Conservation (phyloP, 2,888 invertebrate genomes). For the Venusia cambrica region DNA sequence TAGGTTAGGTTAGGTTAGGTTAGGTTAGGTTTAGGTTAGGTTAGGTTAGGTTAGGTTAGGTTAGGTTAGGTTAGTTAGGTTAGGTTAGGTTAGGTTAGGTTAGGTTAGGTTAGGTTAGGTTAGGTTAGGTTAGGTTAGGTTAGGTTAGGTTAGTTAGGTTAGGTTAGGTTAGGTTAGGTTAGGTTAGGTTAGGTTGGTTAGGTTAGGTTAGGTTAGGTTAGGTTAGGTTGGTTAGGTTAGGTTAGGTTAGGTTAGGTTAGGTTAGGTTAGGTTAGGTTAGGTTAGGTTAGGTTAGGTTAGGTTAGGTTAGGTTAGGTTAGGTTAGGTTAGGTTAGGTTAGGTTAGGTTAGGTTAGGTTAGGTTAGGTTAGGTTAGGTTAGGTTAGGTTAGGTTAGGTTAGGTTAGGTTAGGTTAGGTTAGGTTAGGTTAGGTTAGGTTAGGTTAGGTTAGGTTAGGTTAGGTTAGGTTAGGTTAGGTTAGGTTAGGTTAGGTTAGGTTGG, state of each 20-base stretch:
- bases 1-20: constrained; percentile 25
- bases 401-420: constrained; percentile 22
- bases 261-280: no score
- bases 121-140: constrained; percentile 29
- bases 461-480: constrained; percentile 14
- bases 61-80: constrained; percentile 25
- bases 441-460: constrained; percentile 29
- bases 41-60: constrained; percentile 26
- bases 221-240: constrained; percentile 20
- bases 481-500: constrained; percentile 21
- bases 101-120: constrained; percentile 22
- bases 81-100: constrained; percentile 22
- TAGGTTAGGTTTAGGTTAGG: constrained; percentile 23
- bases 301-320: constrained; percentile 24
- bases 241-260: no score
- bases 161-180: no score
- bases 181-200: constrained; percentile 22
- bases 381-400: constrained; percentile 24
- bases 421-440: constrained; percentile 22
- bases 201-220: constrained; percentile 23
- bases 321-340: constrained; percentile 23
- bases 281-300: constrained; percentile 23
- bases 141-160: constrained; percentile 11
- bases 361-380: constrained; percentile 24
- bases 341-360: constrained; percentile 23